phyloP scores from a whole-genome alignment of 1,140 invertebrate species.

The Temnothorax curvispinosus region DNA sequence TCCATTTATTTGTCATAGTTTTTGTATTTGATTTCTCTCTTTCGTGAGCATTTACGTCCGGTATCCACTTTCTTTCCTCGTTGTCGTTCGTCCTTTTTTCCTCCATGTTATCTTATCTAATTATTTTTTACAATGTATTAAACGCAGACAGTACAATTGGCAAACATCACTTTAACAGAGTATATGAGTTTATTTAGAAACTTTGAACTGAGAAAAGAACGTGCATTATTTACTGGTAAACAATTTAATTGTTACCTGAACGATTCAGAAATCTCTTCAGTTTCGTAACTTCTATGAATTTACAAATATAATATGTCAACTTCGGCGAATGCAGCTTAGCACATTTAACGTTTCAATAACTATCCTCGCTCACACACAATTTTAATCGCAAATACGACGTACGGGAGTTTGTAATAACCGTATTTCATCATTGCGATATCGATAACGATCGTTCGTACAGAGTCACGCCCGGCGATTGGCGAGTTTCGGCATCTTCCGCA shows the following conservation, averaged over 20 bases:
- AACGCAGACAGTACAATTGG: not conserved
- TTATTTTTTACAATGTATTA: not conserved
- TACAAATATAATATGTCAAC: not conserved
- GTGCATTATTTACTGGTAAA: not conserved
- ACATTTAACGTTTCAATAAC: not conserved
- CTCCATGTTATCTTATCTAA: not conserved
- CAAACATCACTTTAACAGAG: not conserved
- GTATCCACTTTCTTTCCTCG: not conserved
- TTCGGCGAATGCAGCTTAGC: not conserved
- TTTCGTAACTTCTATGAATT: not conserved
- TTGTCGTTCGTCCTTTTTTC: not conserved
- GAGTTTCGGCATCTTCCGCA: not conserved
- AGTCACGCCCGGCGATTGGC: not conserved
- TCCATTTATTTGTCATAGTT: constrained; percentile 13
- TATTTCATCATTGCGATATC: not conserved
- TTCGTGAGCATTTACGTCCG: not conserved
- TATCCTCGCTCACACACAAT: not conserved
- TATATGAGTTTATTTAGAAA: not conserved
- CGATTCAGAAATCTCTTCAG: not conserved
- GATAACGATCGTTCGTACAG: not conserved
- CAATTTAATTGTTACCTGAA: not conserved
- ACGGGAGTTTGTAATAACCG: not conserved
- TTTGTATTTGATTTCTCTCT: constrained; percentile 35
- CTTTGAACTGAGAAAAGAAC: not conserved
- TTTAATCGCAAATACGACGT: not conserved